These are phyloP conservation scores for Percina caprodes DNA, from an alignment of 2,113 vertebrate genomes.

Conservation along the genomic window DNA sequence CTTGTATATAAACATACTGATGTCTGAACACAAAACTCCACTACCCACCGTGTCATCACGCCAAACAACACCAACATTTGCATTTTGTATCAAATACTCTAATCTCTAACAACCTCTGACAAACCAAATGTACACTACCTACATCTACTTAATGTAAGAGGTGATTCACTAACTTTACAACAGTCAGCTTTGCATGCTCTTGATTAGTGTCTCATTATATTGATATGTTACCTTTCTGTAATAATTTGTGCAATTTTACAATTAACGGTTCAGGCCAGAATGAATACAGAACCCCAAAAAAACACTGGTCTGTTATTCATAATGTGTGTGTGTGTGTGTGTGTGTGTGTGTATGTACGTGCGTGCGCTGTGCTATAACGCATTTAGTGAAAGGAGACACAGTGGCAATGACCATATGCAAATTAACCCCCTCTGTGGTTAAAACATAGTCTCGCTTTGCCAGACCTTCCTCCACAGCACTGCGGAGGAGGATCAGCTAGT, in stretches of 20 bases:
- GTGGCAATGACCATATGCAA: background rate
- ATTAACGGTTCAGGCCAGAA: background rate
- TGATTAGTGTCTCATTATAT: background rate
- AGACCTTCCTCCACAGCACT: too few relatives aligned
- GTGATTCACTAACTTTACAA: background rate
- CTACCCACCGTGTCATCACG: background rate
- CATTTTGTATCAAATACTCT: background rate
- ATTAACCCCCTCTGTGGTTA: background rate
- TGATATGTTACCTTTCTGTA: background rate
- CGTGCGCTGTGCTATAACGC: constrained; percentile 17
- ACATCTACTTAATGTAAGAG: background rate
- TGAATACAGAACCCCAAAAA: background rate
- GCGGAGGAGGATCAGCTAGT: too few relatives aligned
- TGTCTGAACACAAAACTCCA: background rate
- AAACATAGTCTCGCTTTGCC: background rate
- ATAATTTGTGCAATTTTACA: background rate
- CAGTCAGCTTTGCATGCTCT: background rate
- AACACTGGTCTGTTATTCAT: background rate
- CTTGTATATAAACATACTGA: background rate
- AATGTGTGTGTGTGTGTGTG: constrained; percentile 20
- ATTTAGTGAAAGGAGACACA: constrained; percentile 25
- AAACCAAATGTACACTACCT: background rate
- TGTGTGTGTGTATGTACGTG: constrained; percentile 29
- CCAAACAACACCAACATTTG: background rate
- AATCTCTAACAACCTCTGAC: background rate